These are phyloP conservation scores for Sesamia nonagrioides DNA, from an alignment of 1,140 invertebrate genomes.

Conservation along the genomic window DNA sequence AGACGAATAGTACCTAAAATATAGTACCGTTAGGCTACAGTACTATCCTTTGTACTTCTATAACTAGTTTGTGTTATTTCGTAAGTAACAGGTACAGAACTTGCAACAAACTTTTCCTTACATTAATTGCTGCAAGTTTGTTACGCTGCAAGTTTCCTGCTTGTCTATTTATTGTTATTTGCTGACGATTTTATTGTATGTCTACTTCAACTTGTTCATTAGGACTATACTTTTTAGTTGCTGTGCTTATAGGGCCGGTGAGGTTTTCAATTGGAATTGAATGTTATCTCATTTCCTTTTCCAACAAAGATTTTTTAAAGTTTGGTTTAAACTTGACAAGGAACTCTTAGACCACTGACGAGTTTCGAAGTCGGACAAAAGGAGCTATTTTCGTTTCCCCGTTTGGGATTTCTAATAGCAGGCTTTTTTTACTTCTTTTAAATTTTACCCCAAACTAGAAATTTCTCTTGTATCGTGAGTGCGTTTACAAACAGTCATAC, in stretches of 20 bases:
- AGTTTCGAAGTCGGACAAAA: too few species aligned
- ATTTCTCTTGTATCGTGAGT: too few species aligned
- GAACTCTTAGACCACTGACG: too few species aligned
- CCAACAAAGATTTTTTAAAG: too few species aligned
- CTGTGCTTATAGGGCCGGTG: not conserved
- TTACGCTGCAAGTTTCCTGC: not conserved
- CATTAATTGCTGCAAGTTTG: conserved; percentile 32
- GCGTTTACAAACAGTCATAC: too few species aligned
- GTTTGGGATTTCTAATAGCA: too few species aligned
- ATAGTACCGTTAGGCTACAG: too few species aligned
- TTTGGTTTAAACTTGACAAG: too few species aligned
- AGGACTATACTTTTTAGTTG: not conserved
- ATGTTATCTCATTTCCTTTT: not conserved
- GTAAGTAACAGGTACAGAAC: conserved; percentile 16
- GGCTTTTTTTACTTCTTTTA: too few species aligned
- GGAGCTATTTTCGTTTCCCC: too few species aligned
- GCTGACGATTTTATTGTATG: conserved; percentile 27
- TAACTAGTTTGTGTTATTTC: conserved; percentile 20
- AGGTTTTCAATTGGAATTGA: not conserved
- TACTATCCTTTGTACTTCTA: not conserved
- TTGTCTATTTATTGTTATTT: conserved; percentile 22
- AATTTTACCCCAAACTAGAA: too few species aligned
- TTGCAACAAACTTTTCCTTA: conserved; percentile 3
- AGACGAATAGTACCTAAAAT: too few species aligned
- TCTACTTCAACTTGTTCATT: not conserved